Percentiles rank a stretch among this genome's conserved stretches.
Conservation (phyloP, 2,113 vertebrate species). For the Protomyctophum bolini region DNA sequence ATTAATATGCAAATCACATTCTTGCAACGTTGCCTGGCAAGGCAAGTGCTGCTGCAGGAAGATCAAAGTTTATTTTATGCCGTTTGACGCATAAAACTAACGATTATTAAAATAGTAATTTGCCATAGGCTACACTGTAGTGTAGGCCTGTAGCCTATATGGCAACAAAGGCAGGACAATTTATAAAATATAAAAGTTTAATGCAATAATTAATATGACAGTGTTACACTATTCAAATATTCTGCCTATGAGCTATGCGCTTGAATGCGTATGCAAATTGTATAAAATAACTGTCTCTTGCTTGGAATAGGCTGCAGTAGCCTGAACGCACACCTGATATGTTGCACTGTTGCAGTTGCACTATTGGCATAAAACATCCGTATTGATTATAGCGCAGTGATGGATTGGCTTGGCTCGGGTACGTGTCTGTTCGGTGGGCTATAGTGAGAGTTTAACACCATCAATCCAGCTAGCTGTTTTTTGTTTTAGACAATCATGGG, state of each 20-base stretch:
- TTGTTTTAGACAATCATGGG: not conserved
- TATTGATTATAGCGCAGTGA: not conserved
- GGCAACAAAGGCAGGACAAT: too few species aligned
- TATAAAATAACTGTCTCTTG: not conserved
- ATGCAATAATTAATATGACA: not conserved
- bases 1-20: slow-evolving; percentile 90
- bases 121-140: too few species aligned
- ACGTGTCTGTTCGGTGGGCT: not conserved
- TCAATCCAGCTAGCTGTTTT: not conserved
- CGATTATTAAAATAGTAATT: not conserved
- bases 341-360: not conserved
- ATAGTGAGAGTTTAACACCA: not conserved
- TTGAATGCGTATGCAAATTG: slow-evolving; percentile 55
- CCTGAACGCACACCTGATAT: too few species aligned
- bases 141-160: not conserved
- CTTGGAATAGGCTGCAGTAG: too few species aligned
- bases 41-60: slow-evolving; percentile 39
- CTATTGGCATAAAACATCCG: not conserved
- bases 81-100: slow-evolving; percentile 48
- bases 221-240: not conserved
- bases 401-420: not conserved
- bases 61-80: slow-evolving; percentile 72
- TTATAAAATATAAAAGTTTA: not conserved
- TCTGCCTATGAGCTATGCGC: slow-evolving; percentile 34
- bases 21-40: slow-evolving; percentile 44